Conservation (phyloP, 2,888 invertebrate genomes). For the Malthinus flaveolus region DNA sequence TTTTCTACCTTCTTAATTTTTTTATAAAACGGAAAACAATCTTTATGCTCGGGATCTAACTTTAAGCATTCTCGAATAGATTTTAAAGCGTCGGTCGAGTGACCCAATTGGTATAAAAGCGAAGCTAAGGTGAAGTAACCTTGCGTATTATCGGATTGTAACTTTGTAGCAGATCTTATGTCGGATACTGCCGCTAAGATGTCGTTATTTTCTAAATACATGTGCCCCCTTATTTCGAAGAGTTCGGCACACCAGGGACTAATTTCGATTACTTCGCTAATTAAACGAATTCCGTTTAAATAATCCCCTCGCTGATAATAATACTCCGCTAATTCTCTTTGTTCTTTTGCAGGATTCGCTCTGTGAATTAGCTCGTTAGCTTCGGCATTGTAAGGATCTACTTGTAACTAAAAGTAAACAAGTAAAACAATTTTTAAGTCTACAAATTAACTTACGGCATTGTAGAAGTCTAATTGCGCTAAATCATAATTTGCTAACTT, state of each 20-base stretch:
- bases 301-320: constrained; percentile 62
- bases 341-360: constrained; percentile 66
- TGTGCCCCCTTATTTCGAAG: constrained; percentile 84
- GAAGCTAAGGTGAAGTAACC: constrained; percentile 83
- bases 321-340: constrained; percentile 67
- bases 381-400: constrained; percentile 78
- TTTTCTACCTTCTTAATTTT: constrained; percentile 93
- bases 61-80: constrained; percentile 96
- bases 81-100: constrained; percentile 86
- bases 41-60: constrained; percentile 95
- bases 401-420: constrained; percentile 57
- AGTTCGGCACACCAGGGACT: constrained; percentile 89
- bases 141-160: constrained; percentile 89
- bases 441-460: constrained; percentile 71
- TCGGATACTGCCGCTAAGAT: constrained; percentile 87
- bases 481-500: constrained; percentile 85
- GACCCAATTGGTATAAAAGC: constrained; percentile 87
- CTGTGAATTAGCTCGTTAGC: constrained; percentile 70
- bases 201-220: constrained; percentile 78
- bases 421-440: not conserved
- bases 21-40: constrained; percentile 95
- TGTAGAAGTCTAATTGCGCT: constrained; percentile 80
- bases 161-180: constrained; percentile 84
- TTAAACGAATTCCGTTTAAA: constrained; percentile 62
- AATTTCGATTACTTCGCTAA: constrained; percentile 72